Evolutionary conservation across 2,113 vertebrate species (phyloP).

Genomic region (Saguinus imperator): DNA sequence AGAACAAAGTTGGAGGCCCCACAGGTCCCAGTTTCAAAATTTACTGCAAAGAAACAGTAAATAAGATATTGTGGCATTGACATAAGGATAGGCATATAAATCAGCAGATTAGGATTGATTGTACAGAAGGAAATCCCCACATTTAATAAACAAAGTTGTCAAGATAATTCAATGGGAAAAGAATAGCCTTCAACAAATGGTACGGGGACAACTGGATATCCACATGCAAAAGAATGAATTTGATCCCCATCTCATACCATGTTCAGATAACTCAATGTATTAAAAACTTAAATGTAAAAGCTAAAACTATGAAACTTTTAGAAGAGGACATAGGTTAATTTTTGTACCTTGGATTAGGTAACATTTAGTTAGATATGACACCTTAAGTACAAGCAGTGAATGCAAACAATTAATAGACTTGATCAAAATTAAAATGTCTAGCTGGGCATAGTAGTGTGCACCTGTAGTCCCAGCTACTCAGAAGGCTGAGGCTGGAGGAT

Average conservation of each 20-base stretch:
- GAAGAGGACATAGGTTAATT: background rate
- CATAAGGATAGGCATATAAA: background rate
- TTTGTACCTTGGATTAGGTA: background rate
- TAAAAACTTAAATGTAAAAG: background rate
- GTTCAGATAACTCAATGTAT: background rate
- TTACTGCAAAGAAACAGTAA: background rate
- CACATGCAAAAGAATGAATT: background rate
- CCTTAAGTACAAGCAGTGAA: background rate
- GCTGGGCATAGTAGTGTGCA: no score
- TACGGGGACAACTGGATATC: background rate
- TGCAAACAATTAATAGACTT: background rate
- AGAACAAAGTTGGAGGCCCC: background rate
- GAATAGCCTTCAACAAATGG: background rate
- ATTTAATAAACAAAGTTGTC: background rate
- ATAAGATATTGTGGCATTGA: background rate
- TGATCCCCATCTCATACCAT: background rate
- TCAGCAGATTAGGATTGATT: background rate
- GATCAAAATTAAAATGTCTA: background rate
- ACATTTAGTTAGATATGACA: background rate
- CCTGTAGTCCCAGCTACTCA: no score
- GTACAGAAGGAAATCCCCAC: background rate
- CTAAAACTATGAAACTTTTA: background rate
- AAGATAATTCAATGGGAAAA: background rate
- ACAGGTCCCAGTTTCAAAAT: background rate
- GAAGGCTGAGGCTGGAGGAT: no score